Evolutionary conservation across 2,113 vertebrate genomes (phyloP).

Genomic region (Mormyrus lacerda): DNA sequence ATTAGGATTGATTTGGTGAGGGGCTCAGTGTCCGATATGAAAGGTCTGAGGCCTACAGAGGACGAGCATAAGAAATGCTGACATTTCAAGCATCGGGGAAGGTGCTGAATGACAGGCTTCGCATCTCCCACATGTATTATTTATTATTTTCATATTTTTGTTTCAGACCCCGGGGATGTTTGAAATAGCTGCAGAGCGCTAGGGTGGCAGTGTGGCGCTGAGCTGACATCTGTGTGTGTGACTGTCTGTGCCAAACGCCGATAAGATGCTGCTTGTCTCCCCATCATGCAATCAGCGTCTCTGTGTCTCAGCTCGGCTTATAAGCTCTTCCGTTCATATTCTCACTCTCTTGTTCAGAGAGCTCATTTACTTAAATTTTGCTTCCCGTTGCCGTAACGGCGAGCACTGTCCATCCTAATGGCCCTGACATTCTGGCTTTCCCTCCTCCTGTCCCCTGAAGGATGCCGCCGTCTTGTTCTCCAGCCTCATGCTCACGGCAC

Average conservation of each 20-base stretch:
- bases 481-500: not conserved
- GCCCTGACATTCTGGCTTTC: not conserved
- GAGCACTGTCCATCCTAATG: not conserved
- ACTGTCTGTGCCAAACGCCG: not conserved
- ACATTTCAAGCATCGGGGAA: not conserved
- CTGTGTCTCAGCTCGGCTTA: not conserved
- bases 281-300: not conserved
- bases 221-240: not conserved
- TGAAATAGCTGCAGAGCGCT: not conserved
- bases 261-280: not conserved
- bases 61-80: not conserved
- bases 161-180: not conserved
- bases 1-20: slow-evolving; percentile 15
- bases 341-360: not conserved
- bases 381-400: not conserved
- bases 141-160: not conserved
- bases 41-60: not conserved
- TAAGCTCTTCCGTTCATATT: not conserved
- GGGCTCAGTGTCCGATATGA: not conserved
- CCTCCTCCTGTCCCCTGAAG: not conserved
- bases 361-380: not conserved
- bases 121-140: not conserved
- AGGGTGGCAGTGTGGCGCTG: not conserved
- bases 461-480: not conserved
- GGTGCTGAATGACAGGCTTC: not conserved